Base-by-base conservation (phyloP, 2,888 invertebrate species). In the Thymelicus sylvestris region DNA sequence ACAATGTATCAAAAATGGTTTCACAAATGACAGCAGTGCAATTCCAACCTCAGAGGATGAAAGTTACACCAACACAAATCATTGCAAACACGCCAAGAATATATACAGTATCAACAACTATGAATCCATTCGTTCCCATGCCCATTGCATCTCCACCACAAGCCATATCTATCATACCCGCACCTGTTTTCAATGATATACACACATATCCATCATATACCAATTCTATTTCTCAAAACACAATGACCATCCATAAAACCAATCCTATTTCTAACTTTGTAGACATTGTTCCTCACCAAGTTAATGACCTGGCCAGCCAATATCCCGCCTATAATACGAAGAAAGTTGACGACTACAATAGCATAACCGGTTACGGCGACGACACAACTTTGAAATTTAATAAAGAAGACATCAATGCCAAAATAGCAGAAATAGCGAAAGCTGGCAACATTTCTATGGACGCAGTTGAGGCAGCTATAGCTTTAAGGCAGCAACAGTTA, bases 391-490 rank as follows among this genome's bases (percentile, higher is more conserved):
- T 93, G 19, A 91, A 91, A 60, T 84, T 92, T 71, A 91, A 86
- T 66, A 92, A 92, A 64, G 92, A 93, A 73, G 93, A 93, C 72
- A 90, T 94, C 12, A 90, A 90, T 78, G 81, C 88, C 5, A 94
- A 93, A 81, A 94, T 94, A 74, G 90, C 89, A 5, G 94, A 94
- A 78, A 93, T 94, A 72, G 94, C 96, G 0, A 95, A 96, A 72
- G 96, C 96, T 6, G 96, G 97, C 15, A 97, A 97, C 81, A 95
- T 97, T 31, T 96, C 96, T 0, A 96, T 96, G 82, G 97, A 97
- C 72, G 96, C 96, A 7, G 95, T 97, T 4, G 96, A 97, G 80
- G 95, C 96, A 10, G 97, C 97, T 0, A 96, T 97, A 67, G 92
- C 95, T 6, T 87, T 96, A 77, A 92, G 96, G 60, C 96, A 97